Evolutionary conservation across 2,888 invertebrate species (phyloP), one percentile per base, ranked within the genome.

Genomic region (Conops quadrifasciatus): DNA sequence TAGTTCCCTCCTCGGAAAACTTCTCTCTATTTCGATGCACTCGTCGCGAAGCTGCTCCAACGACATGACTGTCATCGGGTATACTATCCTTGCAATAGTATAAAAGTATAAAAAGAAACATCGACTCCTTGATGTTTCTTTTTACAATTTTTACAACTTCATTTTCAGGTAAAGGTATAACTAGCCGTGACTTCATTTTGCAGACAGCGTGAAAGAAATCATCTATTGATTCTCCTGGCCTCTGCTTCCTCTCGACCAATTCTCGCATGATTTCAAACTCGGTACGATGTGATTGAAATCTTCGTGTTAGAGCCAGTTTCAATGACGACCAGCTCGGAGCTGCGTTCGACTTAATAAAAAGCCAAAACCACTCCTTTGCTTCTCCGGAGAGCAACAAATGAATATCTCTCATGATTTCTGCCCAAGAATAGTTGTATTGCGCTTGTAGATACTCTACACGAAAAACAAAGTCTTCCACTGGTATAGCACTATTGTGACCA

Each of bases 321-420:
- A 70, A 26, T 7, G 58, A 26, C 1, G n/a, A 0, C 70, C 70
- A 66, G 28, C 58, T 28, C 1, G 11, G 36, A 13, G 3, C 19
- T 0, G 19, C n/a, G 11, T 62, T 36, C n/a, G 36, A 7, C n/a
- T 19, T 45, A 30, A 64, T 47, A n/a, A 24, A 49, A n/a, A 69
- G 45, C 72, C 69, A 72, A n/a, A 51, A 64, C 71, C 71, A 71
- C 13, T 69, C 65, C n/a, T 49, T 49, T 4, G 49, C 49, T 19
- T 49, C 49, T 0, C n/a, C 2, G 13, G 49, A 13, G 13, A 49
- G 49, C 5, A 49, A 49, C 16, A 1, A 16, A 1, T 49, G 65
- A 21, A 72, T 69, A n/a, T 72, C 60, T 1, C 59, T 24, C 1
- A 69, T 19, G 2, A 72, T 36, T 1, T 72, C 64, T 0, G 59